Base-by-base conservation (phyloP, 2,113 vertebrate genomes). In the Seriola dumerili region DNA sequence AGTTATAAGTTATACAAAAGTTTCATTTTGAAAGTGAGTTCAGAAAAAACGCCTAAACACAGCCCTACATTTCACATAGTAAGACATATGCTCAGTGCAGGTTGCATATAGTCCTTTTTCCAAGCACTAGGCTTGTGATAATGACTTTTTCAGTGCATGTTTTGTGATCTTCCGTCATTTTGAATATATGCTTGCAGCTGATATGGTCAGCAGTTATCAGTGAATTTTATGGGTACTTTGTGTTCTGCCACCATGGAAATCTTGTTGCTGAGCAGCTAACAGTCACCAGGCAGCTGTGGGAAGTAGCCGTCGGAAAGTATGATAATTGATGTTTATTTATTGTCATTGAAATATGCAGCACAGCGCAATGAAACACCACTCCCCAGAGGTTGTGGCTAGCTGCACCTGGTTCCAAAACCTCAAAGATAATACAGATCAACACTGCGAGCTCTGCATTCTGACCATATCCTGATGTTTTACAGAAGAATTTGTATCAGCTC, bases 261-360 rank as follows among this genome's bases (percentile, higher is more conserved):
- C 5, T 62, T 55, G 59, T 65, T 76, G 65, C 59, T 29, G 67
- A 78, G 82, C 40, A 25, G 59, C 81, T 63, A 62, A 62, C 55
- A 42, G 67, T 78, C 63, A 72, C 80, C 72, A 89, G 71, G 42
- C 68, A 58, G 58, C 74, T 81, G 74, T 78, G 89, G 86, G 85
- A 87, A 76, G 78, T 50, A 16, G 85, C 81, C 59, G 52, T 50
- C 85, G 87, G 91, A 92, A 93, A 89, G 78, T 80, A 92, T 86
- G 88, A 86, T 91, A 93, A 93, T 92, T 88, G 78, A 38, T 91
- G 89, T 94, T 92, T 93, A 88, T 94, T 93, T 90, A 90, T 92
- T 93, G 86, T 88, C 88, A 80, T 72, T 81, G 79, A 92, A 92
- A 79, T 91, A 91, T 88, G 89, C 77, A 81, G 65, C 66, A 19